Evolutionary conservation across 2,888 invertebrate genomes (phyloP).

Genomic region (Drosophila melanocephala): DNA sequence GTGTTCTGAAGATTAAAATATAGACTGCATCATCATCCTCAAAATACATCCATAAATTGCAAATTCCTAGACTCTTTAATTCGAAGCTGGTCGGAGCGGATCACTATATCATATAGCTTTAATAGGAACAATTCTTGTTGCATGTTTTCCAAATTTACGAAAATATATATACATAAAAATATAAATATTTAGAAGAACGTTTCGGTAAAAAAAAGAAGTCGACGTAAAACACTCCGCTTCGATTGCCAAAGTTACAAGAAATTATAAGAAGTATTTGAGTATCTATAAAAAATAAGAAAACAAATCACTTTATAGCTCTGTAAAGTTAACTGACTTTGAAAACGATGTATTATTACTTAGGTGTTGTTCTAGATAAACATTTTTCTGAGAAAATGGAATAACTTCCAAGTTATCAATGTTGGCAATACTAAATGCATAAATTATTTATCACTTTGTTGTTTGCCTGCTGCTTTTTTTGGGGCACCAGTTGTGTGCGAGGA

Average conservation of each 20-base stretch:
- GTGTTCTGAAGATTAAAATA: neutral
- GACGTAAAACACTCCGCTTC: neutral
- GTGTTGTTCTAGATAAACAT: neutral
- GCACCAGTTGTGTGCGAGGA: slow-evolving; percentile 60
- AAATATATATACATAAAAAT: no score
- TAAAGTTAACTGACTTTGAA: neutral
- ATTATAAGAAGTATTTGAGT: neutral
- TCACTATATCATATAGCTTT: neutral
- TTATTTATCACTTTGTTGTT: slow-evolving; percentile 71
- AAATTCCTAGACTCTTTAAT: neutral
- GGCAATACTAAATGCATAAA: slow-evolving; percentile 60
- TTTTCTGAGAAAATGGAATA: neutral
- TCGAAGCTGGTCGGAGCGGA: neutral
- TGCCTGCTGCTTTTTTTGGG: slow-evolving; percentile 17
- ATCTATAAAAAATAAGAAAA: neutral
- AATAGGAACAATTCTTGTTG: neutral
- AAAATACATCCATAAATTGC: neutral
- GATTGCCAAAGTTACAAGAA: neutral
- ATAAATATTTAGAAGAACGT: no score
- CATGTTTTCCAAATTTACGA: no score
- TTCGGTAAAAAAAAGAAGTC: neutral
- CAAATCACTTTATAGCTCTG: neutral
- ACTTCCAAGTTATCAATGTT: slow-evolving; percentile 35
- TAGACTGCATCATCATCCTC: neutral
- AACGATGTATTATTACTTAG: slow-evolving; percentile 24